Percentiles rank a stretch among this genome's conserved stretches.
phyloP scores from a whole-genome alignment of 2,113 vertebrate genomes.

The Syngnathoides biaculeatus region DNA sequence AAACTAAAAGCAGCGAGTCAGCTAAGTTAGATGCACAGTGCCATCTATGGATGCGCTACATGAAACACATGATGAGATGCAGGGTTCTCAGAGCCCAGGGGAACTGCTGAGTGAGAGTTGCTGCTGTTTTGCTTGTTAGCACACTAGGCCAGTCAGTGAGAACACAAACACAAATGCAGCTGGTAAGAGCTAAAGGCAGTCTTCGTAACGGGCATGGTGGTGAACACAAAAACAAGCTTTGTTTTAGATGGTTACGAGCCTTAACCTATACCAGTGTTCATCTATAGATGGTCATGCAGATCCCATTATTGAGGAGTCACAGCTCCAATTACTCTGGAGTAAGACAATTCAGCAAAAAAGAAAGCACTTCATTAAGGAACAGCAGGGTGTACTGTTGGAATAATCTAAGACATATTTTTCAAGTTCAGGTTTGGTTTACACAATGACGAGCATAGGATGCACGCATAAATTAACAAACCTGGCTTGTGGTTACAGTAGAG shows the following conservation, averaged over 20 bases:
- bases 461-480: conserved; percentile 42
- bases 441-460: conserved; percentile 40
- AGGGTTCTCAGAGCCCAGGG: background rate
- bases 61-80: conserved; percentile 55
- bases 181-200: conserved; percentile 2
- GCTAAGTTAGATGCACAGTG: conserved; percentile 69
- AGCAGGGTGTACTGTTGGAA: conserved; percentile 31
- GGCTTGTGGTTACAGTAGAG: conserved; percentile 19
- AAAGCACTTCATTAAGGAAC: conserved; percentile 44
- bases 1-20: conserved; percentile 24
- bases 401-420: conserved; percentile 43
- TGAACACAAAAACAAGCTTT: background rate
- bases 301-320: too few relatives aligned
- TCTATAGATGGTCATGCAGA: conserved; percentile 46
- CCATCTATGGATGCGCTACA: conserved; percentile 67
- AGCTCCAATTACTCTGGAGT: too few relatives aligned
- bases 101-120: background rate
- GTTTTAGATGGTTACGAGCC: background rate
- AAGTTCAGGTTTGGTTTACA: conserved; percentile 38
- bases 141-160: conserved; percentile 2
- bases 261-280: conserved; percentile 41
- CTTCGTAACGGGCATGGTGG: too few relatives aligned
- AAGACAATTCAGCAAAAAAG: conserved; percentile 32
- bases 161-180: conserved; percentile 5
- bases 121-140: conserved; percentile 6